phyloP scores from a whole-genome alignment of 2,797 vertebrate species.

The Scyliorhinus canicula region DNA sequence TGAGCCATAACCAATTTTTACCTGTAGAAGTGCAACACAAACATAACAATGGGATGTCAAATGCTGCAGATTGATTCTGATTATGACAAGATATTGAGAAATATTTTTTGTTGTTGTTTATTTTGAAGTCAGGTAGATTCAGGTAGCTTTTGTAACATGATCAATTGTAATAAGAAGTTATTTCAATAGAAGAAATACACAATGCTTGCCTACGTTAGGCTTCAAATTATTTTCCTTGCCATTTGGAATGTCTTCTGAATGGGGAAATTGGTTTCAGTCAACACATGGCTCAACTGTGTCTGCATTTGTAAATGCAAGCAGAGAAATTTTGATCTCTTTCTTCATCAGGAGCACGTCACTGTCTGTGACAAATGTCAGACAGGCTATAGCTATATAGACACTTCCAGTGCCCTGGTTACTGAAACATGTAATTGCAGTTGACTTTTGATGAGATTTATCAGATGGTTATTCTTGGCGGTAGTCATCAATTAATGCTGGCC shows the following conservation, averaged over 20 bases:
- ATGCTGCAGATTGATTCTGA: neutral
- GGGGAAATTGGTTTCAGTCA: neutral
- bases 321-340: neutral
- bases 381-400: neutral
- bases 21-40: neutral
- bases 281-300: neutral
- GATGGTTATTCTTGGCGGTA: neutral
- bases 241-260: neutral
- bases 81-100: neutral
- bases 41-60: neutral
- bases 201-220: neutral
- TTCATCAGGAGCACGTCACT: neutral
- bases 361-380: neutral
- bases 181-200: neutral
- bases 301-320: neutral
- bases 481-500: neutral
- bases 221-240: neutral
- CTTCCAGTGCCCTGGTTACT: neutral
- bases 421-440: conserved; percentile 22
- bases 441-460: conserved; percentile 21
- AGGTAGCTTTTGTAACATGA: neutral
- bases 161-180: neutral
- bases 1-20: neutral
- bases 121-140: neutral
- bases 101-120: neutral